phyloP scores from a whole-genome alignment of 2,888 invertebrate genomes.

The Nomada lathburiana region DNA sequence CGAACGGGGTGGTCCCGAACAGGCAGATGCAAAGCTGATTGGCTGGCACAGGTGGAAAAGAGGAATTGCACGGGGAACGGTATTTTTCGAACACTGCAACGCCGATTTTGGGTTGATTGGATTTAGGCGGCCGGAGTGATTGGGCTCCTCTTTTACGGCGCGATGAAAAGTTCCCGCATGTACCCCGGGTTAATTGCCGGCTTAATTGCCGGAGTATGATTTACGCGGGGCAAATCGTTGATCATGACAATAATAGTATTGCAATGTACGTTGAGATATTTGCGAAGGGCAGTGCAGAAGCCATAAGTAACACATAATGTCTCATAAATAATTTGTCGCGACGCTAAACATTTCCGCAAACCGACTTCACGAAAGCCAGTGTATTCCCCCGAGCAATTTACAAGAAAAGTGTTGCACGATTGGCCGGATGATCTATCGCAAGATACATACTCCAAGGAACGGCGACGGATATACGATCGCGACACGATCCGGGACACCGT shows the following conservation, averaged over 20 bases:
- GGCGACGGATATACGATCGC: neutral
- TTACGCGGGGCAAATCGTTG: neutral
- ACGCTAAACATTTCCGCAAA: no score
- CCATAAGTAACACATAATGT: no score
- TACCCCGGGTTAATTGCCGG: no score
- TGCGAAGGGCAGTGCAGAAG: no score
- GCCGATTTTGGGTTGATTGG: slow-evolving; percentile 23
- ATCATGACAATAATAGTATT: neutral
- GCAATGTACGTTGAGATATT: no score
- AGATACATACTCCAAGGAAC: neutral
- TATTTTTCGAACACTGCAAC: neutral
- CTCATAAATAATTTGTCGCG: no score
- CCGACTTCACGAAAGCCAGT: no score
- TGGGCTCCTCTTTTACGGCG: neutral
- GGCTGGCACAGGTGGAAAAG: slow-evolving; percentile 3
- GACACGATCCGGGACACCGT: neutral
- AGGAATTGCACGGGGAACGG: neutral
- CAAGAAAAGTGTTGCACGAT: no score
- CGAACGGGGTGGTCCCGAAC: slow-evolving; percentile 2
- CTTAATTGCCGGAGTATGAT: neutral
- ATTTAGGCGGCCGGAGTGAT: slow-evolving; percentile 14
- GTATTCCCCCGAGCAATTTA: no score
- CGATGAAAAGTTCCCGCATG: neutral
- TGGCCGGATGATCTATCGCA: no score
- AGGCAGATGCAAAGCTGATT: slow-evolving; percentile 20